These are phyloP conservation scores for Arbacia lixula DNA, from an alignment of 53 echinoderm and acorn worm genomes.

Conservation along the genomic window DNA sequence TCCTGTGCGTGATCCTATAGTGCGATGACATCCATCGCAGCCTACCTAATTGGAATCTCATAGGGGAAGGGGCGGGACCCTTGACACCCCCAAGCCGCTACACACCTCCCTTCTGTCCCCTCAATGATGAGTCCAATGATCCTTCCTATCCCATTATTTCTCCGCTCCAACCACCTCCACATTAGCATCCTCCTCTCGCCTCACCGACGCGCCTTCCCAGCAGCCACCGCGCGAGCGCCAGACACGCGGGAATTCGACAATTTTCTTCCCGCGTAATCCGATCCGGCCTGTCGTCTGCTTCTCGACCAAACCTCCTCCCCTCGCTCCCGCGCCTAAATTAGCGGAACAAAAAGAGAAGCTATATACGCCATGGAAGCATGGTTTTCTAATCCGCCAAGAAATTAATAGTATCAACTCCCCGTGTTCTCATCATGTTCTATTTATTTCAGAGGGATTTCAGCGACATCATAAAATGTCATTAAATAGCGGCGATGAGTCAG, in stretches of 20 bases:
- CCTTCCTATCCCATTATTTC: too few relatives aligned
- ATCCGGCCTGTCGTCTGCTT: constrained; percentile 39
- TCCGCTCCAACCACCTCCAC: too few relatives aligned
- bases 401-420: constrained; percentile 59
- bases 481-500: constrained; percentile 40
- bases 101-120: too few relatives aligned
- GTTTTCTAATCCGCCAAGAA: constrained; percentile 40
- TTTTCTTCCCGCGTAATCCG: constrained; percentile 7
- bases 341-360: constrained; percentile 15
- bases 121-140: too few relatives aligned
- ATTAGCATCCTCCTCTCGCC: background rate
- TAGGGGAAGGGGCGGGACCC: too few relatives aligned
- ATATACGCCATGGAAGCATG: constrained; percentile 19
- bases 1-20: too few relatives aligned
- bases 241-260: constrained; percentile 1
- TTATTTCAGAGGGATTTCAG: constrained; percentile 50
- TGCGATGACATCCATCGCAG: too few relatives aligned
- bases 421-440: constrained; percentile 38
- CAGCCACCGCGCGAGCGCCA: constrained; percentile 13
- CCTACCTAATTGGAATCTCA: too few relatives aligned
- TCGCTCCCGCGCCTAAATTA: constrained; percentile 29
- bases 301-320: background rate
- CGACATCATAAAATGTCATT: constrained; percentile 53
- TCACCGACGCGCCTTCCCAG: background rate
- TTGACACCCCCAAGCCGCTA: too few relatives aligned